Percentiles rank a stretch among this genome's conserved stretches.
Evolutionary conservation across 2,113 vertebrate genomes (phyloP).

Genomic region (Chaetodon auriga): DNA sequence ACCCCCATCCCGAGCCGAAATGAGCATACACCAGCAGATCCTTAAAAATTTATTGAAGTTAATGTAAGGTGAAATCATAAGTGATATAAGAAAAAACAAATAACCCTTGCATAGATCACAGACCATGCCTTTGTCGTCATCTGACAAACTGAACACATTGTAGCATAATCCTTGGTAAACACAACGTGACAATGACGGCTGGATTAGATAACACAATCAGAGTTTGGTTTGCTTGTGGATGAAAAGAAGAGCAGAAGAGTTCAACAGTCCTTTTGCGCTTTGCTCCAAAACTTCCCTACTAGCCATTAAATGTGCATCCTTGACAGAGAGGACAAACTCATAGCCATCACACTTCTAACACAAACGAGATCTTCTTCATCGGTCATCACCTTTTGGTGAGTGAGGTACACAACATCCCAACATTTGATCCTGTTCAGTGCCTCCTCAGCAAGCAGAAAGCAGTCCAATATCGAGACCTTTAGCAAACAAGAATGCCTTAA

Average conservation of each 20-base stretch:
- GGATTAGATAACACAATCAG: constrained; percentile 66
- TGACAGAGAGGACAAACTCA: constrained; percentile 59
- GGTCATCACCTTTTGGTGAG: constrained; percentile 50
- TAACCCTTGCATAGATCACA: constrained; percentile 96
- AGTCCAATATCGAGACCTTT: constrained; percentile 53
- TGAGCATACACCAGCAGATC: constrained; percentile 84
- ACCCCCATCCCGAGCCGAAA: constrained; percentile 47
- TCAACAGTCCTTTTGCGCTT: constrained; percentile 69
- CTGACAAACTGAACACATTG: constrained; percentile 85
- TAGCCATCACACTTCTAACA: constrained; percentile 38
- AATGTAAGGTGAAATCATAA: constrained; percentile 93
- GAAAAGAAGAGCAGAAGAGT: constrained; percentile 67
- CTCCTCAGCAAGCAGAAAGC: constrained; percentile 60
- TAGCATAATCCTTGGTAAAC: constrained; percentile 75
- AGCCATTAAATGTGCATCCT: constrained; percentile 56
- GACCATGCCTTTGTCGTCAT: constrained; percentile 91
- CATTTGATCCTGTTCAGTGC: constrained; percentile 51
- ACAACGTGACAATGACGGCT: constrained; percentile 71
- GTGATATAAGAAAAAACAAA: constrained; percentile 89
- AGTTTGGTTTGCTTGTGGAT: constrained; percentile 71
- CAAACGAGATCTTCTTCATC: constrained; percentile 47
- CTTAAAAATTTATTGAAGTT: constrained; percentile 97
- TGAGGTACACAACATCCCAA: constrained; percentile 55
- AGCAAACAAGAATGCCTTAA: constrained; percentile 62
- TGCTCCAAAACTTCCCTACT: constrained; percentile 55